Base-by-base conservation (phyloP, 2,888 invertebrate genomes). In the Xestia xanthographa region DNA sequence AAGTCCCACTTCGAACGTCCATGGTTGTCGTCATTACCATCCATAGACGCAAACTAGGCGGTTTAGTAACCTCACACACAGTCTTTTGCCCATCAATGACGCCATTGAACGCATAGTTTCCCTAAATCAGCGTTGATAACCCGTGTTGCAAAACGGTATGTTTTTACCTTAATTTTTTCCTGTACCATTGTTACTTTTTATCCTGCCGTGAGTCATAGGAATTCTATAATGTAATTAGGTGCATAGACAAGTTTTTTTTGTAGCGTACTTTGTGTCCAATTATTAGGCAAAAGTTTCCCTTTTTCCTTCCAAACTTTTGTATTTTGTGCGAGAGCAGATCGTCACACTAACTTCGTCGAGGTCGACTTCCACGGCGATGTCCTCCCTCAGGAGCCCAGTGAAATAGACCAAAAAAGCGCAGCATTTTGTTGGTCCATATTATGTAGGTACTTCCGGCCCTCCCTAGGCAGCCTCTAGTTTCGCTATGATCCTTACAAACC, bases 1-100 rank as follows among this genome's bases (percentile, higher is more conserved):
- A 70, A 78, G 65, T 5, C 50, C 8, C 4, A 34, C 22, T 72
- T 26, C 50, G n/a, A 38, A 78, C 65, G 43, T 79, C 43, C n/a
- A 53, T 50, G 12, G n/a, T 48, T 62, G 66, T 41, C 50, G 79
- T 78, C 72, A 79, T 45, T n/a, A 26, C 22, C 14, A 17, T 6
- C 22, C 5, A 71, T 14, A 50, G 71, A 78, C 78, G 78, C n/a
- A 78, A 77, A 29, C n/a, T 58, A 17, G 8, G 11, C 48, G 22
- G 34, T 17, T 58, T 22, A 43, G 20, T 78, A 65, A 77, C 63
- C 67, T 66, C 76, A 77, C 45, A 76, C 5, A 34, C 22, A 38
- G 17, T 29, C 41, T 53, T 53, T 29, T 41, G 6, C 41, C 34
- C 14, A 34, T 66, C 43, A 60, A 43, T 78, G 71, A 78, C 71